phyloP scores from a whole-genome alignment of 2,797 vertebrate genomes.

The Coluber constrictor region DNA sequence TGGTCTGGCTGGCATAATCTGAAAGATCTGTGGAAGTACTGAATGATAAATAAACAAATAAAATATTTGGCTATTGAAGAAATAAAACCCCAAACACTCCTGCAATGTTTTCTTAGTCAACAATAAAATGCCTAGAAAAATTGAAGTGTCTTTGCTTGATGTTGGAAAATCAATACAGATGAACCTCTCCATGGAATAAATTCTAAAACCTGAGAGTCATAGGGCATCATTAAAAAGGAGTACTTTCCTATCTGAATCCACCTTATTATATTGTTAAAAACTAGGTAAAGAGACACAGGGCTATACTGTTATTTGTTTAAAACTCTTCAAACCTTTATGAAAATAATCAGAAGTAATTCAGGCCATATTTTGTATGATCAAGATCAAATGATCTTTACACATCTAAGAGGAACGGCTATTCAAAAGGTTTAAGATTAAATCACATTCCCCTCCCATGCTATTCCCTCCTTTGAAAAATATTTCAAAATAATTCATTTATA shows the following conservation, averaged over 20 bases:
- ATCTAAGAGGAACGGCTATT: not conserved
- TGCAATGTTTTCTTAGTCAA: not conserved
- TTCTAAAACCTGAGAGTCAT: not conserved
- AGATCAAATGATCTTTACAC: conserved; percentile 1
- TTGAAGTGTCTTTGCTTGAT: not conserved
- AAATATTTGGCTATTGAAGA: not conserved
- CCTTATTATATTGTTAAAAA: not conserved
- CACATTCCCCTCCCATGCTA: not conserved
- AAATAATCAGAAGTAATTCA: not conserved
- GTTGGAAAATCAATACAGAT: not conserved
- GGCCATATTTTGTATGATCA: not conserved
- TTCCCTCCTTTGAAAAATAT: not conserved
- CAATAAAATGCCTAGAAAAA: not conserved
- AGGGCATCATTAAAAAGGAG: not conserved
- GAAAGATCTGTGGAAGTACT: not conserved
- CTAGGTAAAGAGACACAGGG: not conserved
- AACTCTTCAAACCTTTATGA: not conserved
- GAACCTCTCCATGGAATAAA: not conserved
- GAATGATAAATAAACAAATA: not conserved
- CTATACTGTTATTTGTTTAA: not conserved
- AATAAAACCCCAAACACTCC: not conserved
- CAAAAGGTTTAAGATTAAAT: not conserved
- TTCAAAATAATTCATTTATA: conserved; percentile 15
- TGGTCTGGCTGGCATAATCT: not conserved
- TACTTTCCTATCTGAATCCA: not conserved